Conservation (phyloP, 2,113 vertebrate species). For the Notechis scutatus region DNA sequence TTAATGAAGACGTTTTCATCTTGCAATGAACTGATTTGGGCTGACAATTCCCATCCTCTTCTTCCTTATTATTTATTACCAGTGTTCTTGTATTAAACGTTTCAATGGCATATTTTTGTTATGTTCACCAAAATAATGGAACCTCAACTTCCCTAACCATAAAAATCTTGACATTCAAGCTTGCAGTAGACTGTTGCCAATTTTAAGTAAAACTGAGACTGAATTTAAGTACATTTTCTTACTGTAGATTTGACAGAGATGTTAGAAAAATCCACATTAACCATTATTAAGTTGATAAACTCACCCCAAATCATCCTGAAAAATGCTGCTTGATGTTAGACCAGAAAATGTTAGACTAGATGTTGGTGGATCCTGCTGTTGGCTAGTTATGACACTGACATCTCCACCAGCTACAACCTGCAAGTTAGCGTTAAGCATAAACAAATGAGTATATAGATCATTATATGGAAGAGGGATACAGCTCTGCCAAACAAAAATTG, state of each 20-base stretch:
- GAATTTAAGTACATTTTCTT: neutral
- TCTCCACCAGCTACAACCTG: constrained; percentile 91
- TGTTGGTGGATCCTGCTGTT: constrained; percentile 73
- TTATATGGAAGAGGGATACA: neutral
- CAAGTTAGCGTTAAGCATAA: neutral
- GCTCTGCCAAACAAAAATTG: neutral
- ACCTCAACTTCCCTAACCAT: neutral
- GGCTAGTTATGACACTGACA: constrained; percentile 83
- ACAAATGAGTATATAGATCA: neutral
- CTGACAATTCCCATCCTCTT: neutral
- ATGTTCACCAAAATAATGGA: neutral
- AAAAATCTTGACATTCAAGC: neutral
- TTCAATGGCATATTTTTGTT: neutral
- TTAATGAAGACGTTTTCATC: neutral
- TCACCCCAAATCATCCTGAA: constrained; percentile 94
- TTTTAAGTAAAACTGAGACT: neutral
- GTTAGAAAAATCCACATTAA: neutral
- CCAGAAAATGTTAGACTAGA: constrained; percentile 65
- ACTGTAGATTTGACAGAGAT: neutral
- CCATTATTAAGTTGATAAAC: neutral
- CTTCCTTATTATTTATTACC: neutral
- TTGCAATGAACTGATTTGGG: neutral
- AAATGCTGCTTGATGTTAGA: constrained; percentile 81
- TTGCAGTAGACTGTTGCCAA: neutral
- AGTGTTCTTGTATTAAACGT: neutral